Evolutionary conservation across 2,797 vertebrate genomes (phyloP), one percentile per base, ranked within the genome.

Genomic region (Parambassis ranga): DNA sequence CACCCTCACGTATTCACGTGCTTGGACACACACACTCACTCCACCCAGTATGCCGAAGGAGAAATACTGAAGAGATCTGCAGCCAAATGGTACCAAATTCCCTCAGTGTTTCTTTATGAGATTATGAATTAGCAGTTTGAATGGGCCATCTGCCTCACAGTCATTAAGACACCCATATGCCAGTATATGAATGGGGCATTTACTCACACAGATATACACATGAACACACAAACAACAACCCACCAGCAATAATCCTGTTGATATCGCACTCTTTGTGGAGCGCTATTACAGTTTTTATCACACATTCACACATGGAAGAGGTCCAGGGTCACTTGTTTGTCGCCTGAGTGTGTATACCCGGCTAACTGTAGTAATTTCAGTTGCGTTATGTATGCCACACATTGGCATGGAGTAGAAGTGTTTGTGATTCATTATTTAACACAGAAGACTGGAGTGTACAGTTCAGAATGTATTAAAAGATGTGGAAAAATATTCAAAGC

Each of bases 41-140:
- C 64, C 75, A 81, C 88, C 81, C 56, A 74, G 89, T 83, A 83
- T 55, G 38, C 71, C 56, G 65, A 84, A 81, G 73, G 77, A 87
- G 79, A 79, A 70, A 85, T 73, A 77, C 75, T 37, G 62, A 56
- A 53, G 62, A 48, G 75, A 77, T 72, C 69, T 73, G 78, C 61
- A 60, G 88, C 87, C 87, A 90, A 90, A 90, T 86, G 82, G 58
- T 75, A 64, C 73, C 70, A 66, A 86, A 88, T 89, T 87, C 80
- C 89, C 87, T 71, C 50, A 79, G 85, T 82, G 82, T 87, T 86
- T 70, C 84, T 91, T 88, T 90, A 90, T 86, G 77, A 82, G 83
- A 88, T 88, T 88, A 91, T 88, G 86, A 90, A 90, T 90, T 88
- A 90, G 82, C 82, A 73, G 82, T 88, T 79, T 89, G 82, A 92